Conservation (phyloP, 2,888 invertebrate genomes). For the Lasioglossum figueresi region DNA sequence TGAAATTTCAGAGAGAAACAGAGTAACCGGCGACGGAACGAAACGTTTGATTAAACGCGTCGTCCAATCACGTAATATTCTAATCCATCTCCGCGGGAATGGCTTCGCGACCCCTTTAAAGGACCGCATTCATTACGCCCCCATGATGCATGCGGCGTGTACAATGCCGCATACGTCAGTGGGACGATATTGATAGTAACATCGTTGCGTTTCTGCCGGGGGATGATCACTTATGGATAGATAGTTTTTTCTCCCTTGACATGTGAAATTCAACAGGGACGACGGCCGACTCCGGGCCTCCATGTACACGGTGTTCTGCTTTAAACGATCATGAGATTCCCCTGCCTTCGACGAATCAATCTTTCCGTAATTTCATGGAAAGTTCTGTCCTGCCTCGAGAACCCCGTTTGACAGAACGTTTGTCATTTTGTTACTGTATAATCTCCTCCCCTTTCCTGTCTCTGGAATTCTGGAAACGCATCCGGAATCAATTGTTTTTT, state of each 20-base stretch:
- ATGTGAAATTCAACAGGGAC: conserved; percentile 36
- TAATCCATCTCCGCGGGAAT: conserved; percentile 42
- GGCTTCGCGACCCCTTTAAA: conserved; percentile 23
- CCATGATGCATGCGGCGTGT: conserved; percentile 29
- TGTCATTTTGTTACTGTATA: conserved; percentile 4
- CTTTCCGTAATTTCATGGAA: conserved; percentile 7
- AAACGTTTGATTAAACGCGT: conserved; percentile 46
- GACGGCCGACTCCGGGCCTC: neutral
- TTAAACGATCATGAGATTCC: neutral
- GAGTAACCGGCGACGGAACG: conserved; percentile 4
- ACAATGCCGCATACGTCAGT: conserved; percentile 37
- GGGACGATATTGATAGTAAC: conserved; percentile 52
- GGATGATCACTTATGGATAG: conserved; percentile 39
- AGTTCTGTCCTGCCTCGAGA: neutral
- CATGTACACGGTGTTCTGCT: conserved; percentile 10
- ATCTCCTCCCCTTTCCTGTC: neutral
- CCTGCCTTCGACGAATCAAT: neutral
- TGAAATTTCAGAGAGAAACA: conserved; percentile 21
- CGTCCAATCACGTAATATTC: conserved; percentile 41
- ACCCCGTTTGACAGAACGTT: neutral
- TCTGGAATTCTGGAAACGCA: neutral
- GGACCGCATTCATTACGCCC: conserved; percentile 43
- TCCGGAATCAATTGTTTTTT: neutral
- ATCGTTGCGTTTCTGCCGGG: conserved; percentile 21
- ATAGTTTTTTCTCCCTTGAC: conserved; percentile 29